Evolutionary conservation across 2,888 invertebrate genomes (phyloP), one percentile per base, ranked within the genome.

Genomic region (Cylloceria caligata): DNA sequence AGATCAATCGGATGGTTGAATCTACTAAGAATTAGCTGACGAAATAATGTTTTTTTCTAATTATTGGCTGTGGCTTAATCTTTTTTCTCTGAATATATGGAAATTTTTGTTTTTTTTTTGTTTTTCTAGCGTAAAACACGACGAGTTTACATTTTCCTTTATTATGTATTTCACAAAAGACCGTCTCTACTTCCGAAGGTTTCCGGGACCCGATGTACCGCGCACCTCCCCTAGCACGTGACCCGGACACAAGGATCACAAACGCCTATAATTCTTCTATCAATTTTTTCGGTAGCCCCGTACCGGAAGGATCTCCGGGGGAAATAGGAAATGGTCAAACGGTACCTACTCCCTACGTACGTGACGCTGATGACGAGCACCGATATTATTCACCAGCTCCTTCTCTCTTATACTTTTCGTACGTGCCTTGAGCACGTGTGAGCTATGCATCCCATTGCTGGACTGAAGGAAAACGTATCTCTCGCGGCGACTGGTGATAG

Each of bases 281-380:
- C 2, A 30, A 57, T 16, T 57, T 57, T 57, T 34, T 34, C 30
- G 57, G 57, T 30, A n/a, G 7, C 16, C 49, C 11, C 16, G 39
- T 39, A 42, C 42, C 73, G 52, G 64, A 74, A 74, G 60, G 52
- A 30, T 55, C 24, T n/a, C 49, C 27, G 24, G 24, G 24, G 34
- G 27, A 24, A 55, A 64, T 47, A 39, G 55, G 47, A 64, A 75
- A 55, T 55, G 42, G 39, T 45, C 52, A 24, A 74, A 80, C 64
- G 55, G 74, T 69, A 69, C 47, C 49, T 13, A 11, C 39, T 19
- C 6, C 24, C 19, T 39, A 64, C 34, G 39, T 64, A 71, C 74
- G 74, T 71, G 80, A 69, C 69, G 80, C 21, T 55, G 80, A 80
- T 80, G 19, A 57, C 64, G 69, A 47, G 65, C 64, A 39, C 55